These are phyloP conservation scores for Phyllopteryx taeniolatus DNA, from an alignment of 2,113 vertebrate species.

Conservation along the genomic window DNA sequence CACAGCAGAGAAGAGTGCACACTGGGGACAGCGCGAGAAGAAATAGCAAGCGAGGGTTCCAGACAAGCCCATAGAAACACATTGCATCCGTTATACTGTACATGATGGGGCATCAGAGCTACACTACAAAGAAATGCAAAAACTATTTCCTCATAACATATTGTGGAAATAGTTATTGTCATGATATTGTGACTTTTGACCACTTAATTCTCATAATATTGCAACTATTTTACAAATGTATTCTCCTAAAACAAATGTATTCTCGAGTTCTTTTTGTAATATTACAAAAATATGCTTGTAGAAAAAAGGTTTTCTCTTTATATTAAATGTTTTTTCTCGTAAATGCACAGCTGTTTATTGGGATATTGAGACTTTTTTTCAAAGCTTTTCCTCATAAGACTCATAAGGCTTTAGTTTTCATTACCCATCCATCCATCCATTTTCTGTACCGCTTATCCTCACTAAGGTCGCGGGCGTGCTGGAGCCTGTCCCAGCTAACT, in stretches of 20 bases:
- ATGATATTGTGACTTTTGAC: background rate
- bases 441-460: background rate
- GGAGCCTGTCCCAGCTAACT: too few relatives aligned
- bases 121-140: background rate
- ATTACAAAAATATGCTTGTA: background rate
- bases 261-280: background rate
- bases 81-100: constrained; percentile 1
- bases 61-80: constrained; percentile 22
- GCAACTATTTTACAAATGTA: background rate
- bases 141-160: background rate
- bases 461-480: too few relatives aligned
- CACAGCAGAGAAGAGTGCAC: constrained; percentile 18
- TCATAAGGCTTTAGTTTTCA: background rate
- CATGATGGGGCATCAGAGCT: background rate
- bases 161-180: background rate
- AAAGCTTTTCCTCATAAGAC: background rate
- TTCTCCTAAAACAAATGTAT: background rate
- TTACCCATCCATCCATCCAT: background rate
- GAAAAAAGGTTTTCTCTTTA: background rate
- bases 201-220: background rate
- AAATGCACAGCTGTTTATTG: background rate
- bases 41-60: constrained; percentile 8
- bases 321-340: background rate
- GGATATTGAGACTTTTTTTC: background rate
- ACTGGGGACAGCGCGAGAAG: background rate